A percentile compares a stretch with the other conserved stretches of the same genome.
Evolutionary conservation across 2,797 vertebrate genomes (phyloP).

Genomic region (Lerista edwardsae): DNA sequence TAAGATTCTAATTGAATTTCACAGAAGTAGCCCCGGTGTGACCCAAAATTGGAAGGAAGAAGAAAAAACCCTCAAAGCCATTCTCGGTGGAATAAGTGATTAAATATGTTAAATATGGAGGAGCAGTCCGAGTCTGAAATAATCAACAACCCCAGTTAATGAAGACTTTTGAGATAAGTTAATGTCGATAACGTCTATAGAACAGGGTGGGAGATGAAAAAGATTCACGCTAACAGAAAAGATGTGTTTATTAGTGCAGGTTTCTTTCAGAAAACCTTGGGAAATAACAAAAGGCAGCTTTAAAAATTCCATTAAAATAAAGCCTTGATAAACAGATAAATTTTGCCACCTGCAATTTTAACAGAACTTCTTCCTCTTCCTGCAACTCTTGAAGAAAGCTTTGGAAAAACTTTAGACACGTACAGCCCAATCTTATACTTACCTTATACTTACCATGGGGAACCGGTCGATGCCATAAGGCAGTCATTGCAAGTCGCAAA

Average conservation of each 20-base stretch:
- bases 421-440: no score
- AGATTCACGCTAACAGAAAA: conserved; percentile 63
- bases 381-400: conserved; percentile 43
- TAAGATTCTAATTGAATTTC: conserved; percentile 81
- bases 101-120: conserved; percentile 62
- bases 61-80: conserved; percentile 59
- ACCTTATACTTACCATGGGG: no score
- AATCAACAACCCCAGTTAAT: conserved; percentile 67
- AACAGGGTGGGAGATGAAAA: conserved; percentile 64
- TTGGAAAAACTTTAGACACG: conserved; percentile 39
- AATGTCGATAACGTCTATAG: conserved; percentile 64
- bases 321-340: conserved; percentile 61
- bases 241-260: conserved; percentile 74
- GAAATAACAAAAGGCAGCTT: conserved; percentile 66
- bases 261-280: conserved; percentile 65
- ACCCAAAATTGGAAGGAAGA: conserved; percentile 60
- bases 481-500: no score
- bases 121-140: conserved; percentile 57
- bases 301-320: conserved; percentile 70
- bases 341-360: conserved; percentile 63
- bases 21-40: conserved; percentile 72
- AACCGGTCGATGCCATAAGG: no score
- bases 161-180: conserved; percentile 73
- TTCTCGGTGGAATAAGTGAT: conserved; percentile 64
- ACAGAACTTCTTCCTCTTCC: conserved; percentile 48